Base-by-base conservation (phyloP, 2,113 vertebrate species). In the Gasterosteus nipponicus region DNA sequence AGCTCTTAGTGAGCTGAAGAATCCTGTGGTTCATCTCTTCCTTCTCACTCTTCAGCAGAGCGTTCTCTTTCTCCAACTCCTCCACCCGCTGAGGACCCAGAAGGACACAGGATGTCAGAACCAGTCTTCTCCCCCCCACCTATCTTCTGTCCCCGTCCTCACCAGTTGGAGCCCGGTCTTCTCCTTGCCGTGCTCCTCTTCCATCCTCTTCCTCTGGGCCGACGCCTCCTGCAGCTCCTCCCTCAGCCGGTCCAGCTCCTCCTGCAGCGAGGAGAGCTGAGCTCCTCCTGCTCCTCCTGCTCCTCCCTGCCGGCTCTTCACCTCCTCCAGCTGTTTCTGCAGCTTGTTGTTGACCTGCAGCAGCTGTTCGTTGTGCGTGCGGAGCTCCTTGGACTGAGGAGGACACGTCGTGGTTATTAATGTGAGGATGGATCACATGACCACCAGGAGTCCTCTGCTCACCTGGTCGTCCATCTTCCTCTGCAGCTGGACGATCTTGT, bases 401-500 rank as follows among this genome's bases (percentile, higher is more conserved):
- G 47, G 49, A 51, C 49, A 38, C 35, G 35, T 7, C 1, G 35
- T 38, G 35, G 5, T 38, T 7, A 7, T 38, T 5, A 38, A 38
- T 38, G 5, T 38, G 35, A 5, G 0, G 35, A 38, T 7, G 35
- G 35, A 7, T 38, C 35, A 38, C 35, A 38, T 38, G 35, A 38
- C 35, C 35, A 38, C 5, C 35, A 38, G 4, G 12, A 46, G 41
- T 46, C 1, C 16, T 46, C 1, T 6, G 44, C 14, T 15, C 44
- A 54, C 98, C 97, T 98, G 96, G 49, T 98, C 96, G 0, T 98
- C 96, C 4, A 99, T 94, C 92, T 97, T 99, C 85, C 96, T 95
- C 86, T 98, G 97, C 18, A 99, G 94, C 88, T 99, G 97, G 0
- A 99, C 96, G 19, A 99, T 97, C 87, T 99, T 99, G 90, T 98